Percentiles rank a stretch among this genome's conserved stretches.
phyloP scores from a whole-genome alignment of 2,113 vertebrate species.

The Notothenia coriiceps region DNA sequence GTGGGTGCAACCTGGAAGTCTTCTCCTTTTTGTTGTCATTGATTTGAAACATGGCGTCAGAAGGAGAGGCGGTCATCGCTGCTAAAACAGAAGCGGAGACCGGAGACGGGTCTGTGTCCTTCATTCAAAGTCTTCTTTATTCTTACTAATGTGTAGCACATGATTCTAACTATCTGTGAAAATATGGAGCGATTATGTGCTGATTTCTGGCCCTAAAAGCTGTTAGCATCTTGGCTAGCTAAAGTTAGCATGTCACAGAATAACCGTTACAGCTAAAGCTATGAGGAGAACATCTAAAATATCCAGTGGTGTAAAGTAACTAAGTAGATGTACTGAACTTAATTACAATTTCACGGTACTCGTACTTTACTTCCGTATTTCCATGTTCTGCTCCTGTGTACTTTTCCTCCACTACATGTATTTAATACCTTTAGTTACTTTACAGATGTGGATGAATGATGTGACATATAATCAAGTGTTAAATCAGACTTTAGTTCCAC shows the following conservation, averaged over 20 bases:
- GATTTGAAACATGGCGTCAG: slow-evolving; percentile 84
- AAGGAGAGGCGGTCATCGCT: slow-evolving; percentile 70
- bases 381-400: too few species aligned
- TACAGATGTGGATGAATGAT: too few species aligned
- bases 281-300: neutral
- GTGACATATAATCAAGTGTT: too few species aligned
- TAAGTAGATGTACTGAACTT: too few species aligned
- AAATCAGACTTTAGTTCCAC: too few species aligned
- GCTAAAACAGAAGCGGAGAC: slow-evolving; percentile 65
- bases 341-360: too few species aligned
- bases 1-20: neutral
- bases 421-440: too few species aligned
- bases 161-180: accelerated
- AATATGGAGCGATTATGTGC: accelerated
- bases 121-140: accelerated
- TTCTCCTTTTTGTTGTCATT: slow-evolving; percentile 59
- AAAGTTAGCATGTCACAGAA: slow-evolving; percentile 17
- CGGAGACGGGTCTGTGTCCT: slow-evolving; percentile 69
- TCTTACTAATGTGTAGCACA: accelerated
- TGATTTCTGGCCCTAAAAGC: neutral
- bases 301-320: neutral
- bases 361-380: too few species aligned
- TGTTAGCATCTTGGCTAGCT: slow-evolving; percentile 9
- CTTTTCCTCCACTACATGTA: too few species aligned
- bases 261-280: neutral